Base-by-base conservation (phyloP, 2,797 vertebrate species). In the Bradypodion pumilum region DNA sequence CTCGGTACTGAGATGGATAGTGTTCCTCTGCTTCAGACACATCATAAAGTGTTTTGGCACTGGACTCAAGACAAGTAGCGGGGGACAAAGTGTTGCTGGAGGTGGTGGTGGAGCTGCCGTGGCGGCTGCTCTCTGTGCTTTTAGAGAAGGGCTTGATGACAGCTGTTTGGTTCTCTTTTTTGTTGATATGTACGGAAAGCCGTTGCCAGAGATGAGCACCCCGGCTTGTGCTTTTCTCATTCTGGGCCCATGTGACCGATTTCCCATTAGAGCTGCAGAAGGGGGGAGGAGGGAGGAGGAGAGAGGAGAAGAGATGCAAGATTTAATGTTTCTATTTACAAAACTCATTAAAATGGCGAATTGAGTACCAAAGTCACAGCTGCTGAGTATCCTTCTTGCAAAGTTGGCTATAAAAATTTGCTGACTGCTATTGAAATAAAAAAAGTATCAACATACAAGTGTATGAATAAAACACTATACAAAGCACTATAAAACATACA, bases 121-220 rank as follows among this genome's bases (percentile, higher is more conserved):
- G 92, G 82, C 97, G 96, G 62, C 97, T 97, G 90, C 97, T 97
- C 44, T 96, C 96, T 7, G 95, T 91, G 85, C 97, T 96, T 95
- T 99, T 99, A 63, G 98, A 98, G 93, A 99, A 99, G 87, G 99
- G 98, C 93, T 99, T 99, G 95, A 99, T 99, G 88, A 99, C 97
- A 0, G 98, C 98, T 0, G 98, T 99, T 92, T 99, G 99, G 89
- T 99, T 99, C 93, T 99, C 99, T 44, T 98, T 98, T 89, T 97
- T 98, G 95, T 99, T 99, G 94, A 99, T 99, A 93, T 99, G 98
- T 86, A 99, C 95, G 56, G 99, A 99, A 83, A 99, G 89, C 25
- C 98, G 94, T 92, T 99, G 98, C 98, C 98, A 99, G 92, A 99
- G 96, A 95, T 99, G 98, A 81, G 98, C 98, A 32, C 99, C 97